Evolutionary conservation across 1,140 invertebrate species (phyloP), one percentile per base, ranked within the genome.

Genomic region (Periplaneta americana): DNA sequence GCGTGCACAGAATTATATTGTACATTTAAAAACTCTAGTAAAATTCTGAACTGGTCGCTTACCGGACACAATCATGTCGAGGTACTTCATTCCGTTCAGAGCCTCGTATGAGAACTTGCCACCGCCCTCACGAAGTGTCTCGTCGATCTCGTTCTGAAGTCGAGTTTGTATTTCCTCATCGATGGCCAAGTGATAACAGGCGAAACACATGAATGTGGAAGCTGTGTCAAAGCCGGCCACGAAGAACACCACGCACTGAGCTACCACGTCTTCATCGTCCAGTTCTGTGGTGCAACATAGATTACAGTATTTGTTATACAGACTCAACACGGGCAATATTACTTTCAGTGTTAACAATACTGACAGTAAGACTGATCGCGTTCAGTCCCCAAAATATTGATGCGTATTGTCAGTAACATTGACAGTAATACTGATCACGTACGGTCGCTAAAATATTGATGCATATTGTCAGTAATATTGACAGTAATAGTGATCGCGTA

Each of bases 81-180:
- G 13, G 75, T 28, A 76, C 18, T 76, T 76, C 75, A 76, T 76
- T 15, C 34, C 31, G 32, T 76, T 1, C 17, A 48, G 17, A 15
- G 17, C 17, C 39, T 48, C 39, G 5, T 48, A 48, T 22, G 74
- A 39, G 84, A 88, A 48, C 17, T 48, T 48, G 0, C 39, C 39
- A 48, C 17, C 39, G n/a, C n/a, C 1, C 39, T 48, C 17, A 18
- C n/a, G 0, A 15, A 48, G 39, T 13, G 39, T 48, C n/a, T 48
- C n/a, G 10, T 48, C 39, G n/a, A 48, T 48, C 18, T 77, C 76
- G 33, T 77, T 34, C 18, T 77, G 76, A 33, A 77, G 22, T 0
- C 76, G 32, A 2, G 8, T 17, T 18, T 77, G 76, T 18, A 35
- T 34, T 2, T 77, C 76, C 11, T 13, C 33, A 35, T 77, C 33